Evolutionary conservation across 2,113 vertebrate species (phyloP).

Genomic region (Labrus mixtus): DNA sequence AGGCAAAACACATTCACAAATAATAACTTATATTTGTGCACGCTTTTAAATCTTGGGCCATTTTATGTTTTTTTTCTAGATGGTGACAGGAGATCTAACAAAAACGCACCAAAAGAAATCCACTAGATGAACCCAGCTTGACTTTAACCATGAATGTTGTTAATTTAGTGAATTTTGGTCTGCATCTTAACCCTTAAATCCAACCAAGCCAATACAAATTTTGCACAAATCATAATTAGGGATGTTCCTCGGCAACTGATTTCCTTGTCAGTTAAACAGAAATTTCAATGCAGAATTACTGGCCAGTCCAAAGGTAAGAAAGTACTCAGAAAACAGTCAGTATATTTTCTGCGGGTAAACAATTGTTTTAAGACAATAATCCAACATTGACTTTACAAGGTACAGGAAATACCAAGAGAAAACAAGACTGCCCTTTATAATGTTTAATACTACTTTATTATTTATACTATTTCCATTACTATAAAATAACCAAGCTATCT

Average conservation of each 20-base stretch:
- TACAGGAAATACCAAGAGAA: too few relatives aligned
- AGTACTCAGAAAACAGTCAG: too few relatives aligned
- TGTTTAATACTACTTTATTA: neutral
- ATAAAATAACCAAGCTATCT: neutral
- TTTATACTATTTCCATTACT: neutral
- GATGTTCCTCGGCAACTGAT: too few relatives aligned
- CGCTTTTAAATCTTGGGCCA: neutral
- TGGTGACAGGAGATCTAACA: neutral
- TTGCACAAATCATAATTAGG: too few relatives aligned
- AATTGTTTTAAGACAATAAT: too few relatives aligned
- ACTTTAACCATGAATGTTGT: neutral
- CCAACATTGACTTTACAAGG: neutral
- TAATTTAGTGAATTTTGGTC: neutral
- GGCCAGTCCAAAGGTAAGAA: too few relatives aligned
- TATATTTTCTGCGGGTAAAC: too few relatives aligned
- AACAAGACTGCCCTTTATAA: neutral
- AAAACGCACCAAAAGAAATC: neutral
- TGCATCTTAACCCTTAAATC: neutral
- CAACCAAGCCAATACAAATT: too few relatives aligned
- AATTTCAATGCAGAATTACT: constrained; percentile 24
- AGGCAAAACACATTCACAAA: constrained; percentile 31
- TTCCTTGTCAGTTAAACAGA: neutral
- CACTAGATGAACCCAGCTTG: neutral
- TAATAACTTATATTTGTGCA: constrained; percentile 5
- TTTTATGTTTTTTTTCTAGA: neutral